Percentiles rank a stretch among this genome's conserved stretches.
These are phyloP conservation scores for Nematolebias whitei DNA, from an alignment of 2,113 vertebrate species.

Conservation along the genomic window DNA sequence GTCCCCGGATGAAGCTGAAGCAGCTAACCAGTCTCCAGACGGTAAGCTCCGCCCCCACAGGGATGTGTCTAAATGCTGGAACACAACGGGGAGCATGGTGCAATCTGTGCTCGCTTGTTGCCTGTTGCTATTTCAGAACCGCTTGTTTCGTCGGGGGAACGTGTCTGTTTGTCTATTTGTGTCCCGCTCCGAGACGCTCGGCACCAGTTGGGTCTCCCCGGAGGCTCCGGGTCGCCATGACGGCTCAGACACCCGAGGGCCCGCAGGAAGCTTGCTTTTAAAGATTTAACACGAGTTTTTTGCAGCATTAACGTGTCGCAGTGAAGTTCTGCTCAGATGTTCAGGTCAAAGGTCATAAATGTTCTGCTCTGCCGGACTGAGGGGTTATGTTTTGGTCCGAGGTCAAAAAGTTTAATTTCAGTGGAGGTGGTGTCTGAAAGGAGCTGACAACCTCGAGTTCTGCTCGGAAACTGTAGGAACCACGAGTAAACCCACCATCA, in stretches of 20 bases:
- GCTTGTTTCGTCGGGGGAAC: constrained; percentile 29
- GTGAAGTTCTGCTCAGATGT: no score
- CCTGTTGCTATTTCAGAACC: constrained; percentile 46
- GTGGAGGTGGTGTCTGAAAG: no score
- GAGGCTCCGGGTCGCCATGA: not conserved
- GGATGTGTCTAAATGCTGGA: not conserved
- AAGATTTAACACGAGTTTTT: not conserved
- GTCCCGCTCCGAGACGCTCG: constrained; percentile 7
- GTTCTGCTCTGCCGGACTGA: no score
- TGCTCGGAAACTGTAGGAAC: no score
- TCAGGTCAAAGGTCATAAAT: no score
- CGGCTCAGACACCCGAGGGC: not conserved
- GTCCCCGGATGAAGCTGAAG: constrained; percentile 53
- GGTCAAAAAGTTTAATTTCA: no score
- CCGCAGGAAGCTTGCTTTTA: no score
- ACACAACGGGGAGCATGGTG: constrained; percentile 41
- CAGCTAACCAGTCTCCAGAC: constrained; percentile 44
- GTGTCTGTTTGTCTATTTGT: constrained; percentile 53
- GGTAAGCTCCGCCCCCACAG: constrained; percentile 41
- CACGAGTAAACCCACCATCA: no score
- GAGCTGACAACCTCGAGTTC: no score
- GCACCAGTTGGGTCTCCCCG: not conserved
- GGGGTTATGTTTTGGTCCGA: no score
- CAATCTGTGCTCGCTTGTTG: constrained; percentile 36
- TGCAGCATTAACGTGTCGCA: no score